Base-by-base conservation (phyloP, 1,140 invertebrate genomes). In the Drosophila malerkotliana region DNA sequence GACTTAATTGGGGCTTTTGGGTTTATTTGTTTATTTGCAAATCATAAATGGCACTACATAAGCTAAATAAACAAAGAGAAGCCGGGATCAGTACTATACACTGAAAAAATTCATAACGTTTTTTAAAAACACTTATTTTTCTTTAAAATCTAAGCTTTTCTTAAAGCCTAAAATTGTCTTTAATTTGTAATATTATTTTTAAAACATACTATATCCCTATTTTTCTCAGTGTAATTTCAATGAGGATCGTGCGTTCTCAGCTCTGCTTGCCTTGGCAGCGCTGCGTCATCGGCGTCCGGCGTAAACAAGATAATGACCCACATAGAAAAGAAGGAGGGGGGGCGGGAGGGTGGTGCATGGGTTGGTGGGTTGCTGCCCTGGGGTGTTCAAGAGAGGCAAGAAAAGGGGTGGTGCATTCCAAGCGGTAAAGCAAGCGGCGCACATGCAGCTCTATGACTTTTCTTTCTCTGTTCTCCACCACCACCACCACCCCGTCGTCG, bases 261-360 rank as follows among this genome's bases (percentile, higher is more conserved):
- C 37, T 37, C 47, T 52, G 77, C 45, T 78, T 14, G 53, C 59
- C 21, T 41, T 59, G 53, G 47, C 53, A 28, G 37, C 55, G 68
- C 68, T 67, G 75, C 76, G 61, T 58, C 61, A 73, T 58, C 73
- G 59, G 61, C 53, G 60, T 62, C 57, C 81, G 75, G 60, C 79
- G 79, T 82, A 82, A 82, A 82, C 79, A 82, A 82, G 79, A 82
- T 82, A 82, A 82, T 84, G 80, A 82, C 79, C 79, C 76, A 82
- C 76, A 84, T 82, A 56, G 69, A 62, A 53, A 52, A 44, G 6
- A 8, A 21, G 37, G 44, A 24, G 8, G 52, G n/a, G 26, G 9
- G 2, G 12, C 9, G 7, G 24, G 12, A 3, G 10, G 51, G 5
- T 9, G 24, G 12, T 6, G 10, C 18, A 18, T 18, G 18, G 18